Percentiles rank a stretch among this genome's conserved stretches.
Evolutionary conservation across 2,888 invertebrate species (phyloP).

Genomic region (Nomada lathburiana): DNA sequence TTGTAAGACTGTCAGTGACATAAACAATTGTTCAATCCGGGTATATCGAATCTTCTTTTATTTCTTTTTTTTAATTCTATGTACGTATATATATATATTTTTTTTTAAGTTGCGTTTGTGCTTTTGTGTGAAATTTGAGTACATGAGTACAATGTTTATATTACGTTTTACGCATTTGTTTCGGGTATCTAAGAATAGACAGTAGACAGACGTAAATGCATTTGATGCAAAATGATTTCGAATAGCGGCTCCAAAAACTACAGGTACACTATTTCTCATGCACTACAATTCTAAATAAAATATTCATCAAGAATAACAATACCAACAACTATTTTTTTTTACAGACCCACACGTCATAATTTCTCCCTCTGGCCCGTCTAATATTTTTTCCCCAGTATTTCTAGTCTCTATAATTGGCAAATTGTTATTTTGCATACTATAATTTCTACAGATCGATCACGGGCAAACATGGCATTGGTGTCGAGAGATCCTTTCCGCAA

Average conservation of each 20-base stretch:
- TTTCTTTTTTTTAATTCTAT: no score
- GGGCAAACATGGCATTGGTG: constrained; percentile 90
- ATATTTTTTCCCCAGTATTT: neutral
- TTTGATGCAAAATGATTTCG: neutral
- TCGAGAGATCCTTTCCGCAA: constrained; percentile 89
- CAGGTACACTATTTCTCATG: neutral
- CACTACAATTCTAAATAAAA: no score
- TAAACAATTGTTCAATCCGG: neutral
- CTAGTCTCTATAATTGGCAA: neutral
- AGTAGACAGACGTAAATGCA: neutral
- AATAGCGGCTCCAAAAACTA: neutral
- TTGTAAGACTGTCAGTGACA: neutral
- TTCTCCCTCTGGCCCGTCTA: no score
- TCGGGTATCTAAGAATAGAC: constrained; percentile 29
- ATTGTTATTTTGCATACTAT: constrained; percentile 10
- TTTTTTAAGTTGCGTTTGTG: neutral
- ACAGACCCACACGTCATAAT: no score
- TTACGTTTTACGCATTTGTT: neutral
- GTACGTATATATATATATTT: neutral
- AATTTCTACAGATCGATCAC: constrained; percentile 11
- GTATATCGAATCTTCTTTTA: neutral
- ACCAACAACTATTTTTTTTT: no score
- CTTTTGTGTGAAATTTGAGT: neutral
- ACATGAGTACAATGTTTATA: neutral
- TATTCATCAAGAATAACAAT: no score